Evolutionary conservation across 2,113 vertebrate genomes (phyloP), one percentile per base, ranked within the genome.

Genomic region (Heterotilapia buettikoferi): DNA sequence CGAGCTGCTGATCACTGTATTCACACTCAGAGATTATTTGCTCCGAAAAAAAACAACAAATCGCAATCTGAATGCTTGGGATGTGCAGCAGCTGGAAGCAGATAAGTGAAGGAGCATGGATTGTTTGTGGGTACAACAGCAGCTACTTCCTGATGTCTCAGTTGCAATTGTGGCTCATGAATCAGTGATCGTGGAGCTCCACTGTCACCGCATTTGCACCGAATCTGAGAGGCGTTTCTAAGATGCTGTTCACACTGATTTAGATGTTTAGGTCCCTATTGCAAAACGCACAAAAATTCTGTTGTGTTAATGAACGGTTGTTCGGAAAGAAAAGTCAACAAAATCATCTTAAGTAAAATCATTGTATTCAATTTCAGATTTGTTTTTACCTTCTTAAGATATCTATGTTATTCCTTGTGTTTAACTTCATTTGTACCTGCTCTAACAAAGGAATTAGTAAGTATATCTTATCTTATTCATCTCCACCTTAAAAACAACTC

Each of bases 111-210:
- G 76, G 80, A 92, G 87, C 89, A 59, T 59, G 83, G 88, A 80
- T 87, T 84, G 80, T 93, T 90, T 86, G 57, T 40, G 12, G 66
- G 24, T 71, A 92, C 31, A 86, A 61, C 85, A 90, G 81, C 88
- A 88, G 90, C 86, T 89, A 83, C 87, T 91, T 93, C 86, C 81
- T 92, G 93, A 91, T 92, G 90, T 93, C 92, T 92, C 82, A 36
- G 53, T 83, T 84, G 90, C 29, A 57, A 90, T 90, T 89, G 90
- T 59, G 89, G 57, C 86, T 93, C 80, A 73, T 93, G 91, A 90
- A 87, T 92, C 87, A 83, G 82, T 31, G 80, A 93, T 84, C 56
- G 85, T 57, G 85, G 56, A 96, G 96, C 94, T 78, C 85, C 71
- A 47, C 33, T 4, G 21, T 80, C 87, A 40, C 86, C 87, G 66